These are phyloP conservation scores for Caenorhabditis brenneri DNA, from an alignment of 1,140 invertebrate species.

Conservation along the genomic window DNA sequence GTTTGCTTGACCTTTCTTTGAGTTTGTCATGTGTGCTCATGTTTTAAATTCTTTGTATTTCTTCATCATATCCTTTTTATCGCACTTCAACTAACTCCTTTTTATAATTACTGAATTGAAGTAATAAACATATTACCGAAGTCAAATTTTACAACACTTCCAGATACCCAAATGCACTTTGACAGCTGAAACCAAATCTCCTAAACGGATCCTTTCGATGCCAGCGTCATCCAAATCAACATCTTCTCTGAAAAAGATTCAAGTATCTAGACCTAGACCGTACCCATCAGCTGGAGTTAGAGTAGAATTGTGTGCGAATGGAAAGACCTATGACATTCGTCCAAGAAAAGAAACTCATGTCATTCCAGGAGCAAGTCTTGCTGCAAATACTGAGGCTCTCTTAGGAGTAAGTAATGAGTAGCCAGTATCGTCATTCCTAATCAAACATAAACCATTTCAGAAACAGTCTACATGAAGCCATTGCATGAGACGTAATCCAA, in stretches of 20 bases:
- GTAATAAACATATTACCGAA: background rate
- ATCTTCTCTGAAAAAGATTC: conserved; percentile 21
- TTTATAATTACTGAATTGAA: background rate
- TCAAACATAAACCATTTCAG: background rate
- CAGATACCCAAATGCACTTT: conserved; percentile 18
- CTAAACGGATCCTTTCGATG: conserved; percentile 1
- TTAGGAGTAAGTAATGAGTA: background rate
- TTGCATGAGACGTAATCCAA: too few species aligned
- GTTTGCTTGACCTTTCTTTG: background rate
- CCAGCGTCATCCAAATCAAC: background rate
- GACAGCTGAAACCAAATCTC: background rate
- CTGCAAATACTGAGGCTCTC: conserved; percentile 10
- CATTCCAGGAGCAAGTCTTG: conserved; percentile 1
- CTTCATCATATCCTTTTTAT: background rate
- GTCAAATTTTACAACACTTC: background rate
- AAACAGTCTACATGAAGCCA: too few species aligned
- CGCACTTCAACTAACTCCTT: background rate
- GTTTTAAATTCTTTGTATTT: background rate
- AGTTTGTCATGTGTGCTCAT: conserved; percentile 18
- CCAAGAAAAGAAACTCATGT: conserved; percentile 10
- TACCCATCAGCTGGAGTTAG: conserved; percentile 2
- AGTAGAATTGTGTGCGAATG: conserved; percentile 21
- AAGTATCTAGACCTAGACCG: conserved; percentile 10
- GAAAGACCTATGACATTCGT: background rate
- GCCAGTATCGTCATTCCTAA: too few species aligned